Conservation (phyloP, 2,113 vertebrate species). For the Riparia riparia region DNA sequence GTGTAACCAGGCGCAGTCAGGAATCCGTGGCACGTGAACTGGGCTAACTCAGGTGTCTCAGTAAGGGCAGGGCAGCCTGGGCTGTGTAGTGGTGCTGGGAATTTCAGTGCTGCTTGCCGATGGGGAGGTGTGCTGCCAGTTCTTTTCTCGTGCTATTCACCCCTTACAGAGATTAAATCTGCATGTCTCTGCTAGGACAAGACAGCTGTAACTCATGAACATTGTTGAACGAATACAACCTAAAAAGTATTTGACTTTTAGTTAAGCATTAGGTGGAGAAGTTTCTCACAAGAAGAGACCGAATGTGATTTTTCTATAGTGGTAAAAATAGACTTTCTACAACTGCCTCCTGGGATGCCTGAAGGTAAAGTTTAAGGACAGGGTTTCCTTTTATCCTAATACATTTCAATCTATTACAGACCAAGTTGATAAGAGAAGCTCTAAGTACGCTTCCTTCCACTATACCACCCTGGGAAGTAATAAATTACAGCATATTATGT, state of each 20-base stretch:
- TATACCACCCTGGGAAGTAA: slow-evolving; percentile 11
- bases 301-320: not conserved
- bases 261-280: not conserved
- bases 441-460: not conserved
- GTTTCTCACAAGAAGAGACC: not conserved
- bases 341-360: not conserved
- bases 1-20: not conserved
- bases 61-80: not conserved
- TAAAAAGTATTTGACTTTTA: not conserved
- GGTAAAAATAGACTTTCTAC: not conserved
- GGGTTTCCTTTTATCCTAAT: slow-evolving; percentile 35
- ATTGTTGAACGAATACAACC: not conserved
- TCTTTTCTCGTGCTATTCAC: not conserved
- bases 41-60: not conserved
- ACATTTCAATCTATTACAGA: slow-evolving; percentile 18
- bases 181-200: not conserved
- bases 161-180: not conserved
- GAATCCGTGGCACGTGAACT: not conserved
- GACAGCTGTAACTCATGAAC: not conserved
- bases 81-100: rapidly evolving
- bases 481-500: slow-evolving; percentile 46
- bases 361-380: slow-evolving; percentile 44
- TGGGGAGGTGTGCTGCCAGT: not conserved
- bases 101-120: not conserved
- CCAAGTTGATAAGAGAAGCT: slow-evolving; percentile 17